Evolutionary conservation across 2,888 invertebrate genomes (phyloP).

Genomic region (Steinernema hermaphroditum): DNA sequence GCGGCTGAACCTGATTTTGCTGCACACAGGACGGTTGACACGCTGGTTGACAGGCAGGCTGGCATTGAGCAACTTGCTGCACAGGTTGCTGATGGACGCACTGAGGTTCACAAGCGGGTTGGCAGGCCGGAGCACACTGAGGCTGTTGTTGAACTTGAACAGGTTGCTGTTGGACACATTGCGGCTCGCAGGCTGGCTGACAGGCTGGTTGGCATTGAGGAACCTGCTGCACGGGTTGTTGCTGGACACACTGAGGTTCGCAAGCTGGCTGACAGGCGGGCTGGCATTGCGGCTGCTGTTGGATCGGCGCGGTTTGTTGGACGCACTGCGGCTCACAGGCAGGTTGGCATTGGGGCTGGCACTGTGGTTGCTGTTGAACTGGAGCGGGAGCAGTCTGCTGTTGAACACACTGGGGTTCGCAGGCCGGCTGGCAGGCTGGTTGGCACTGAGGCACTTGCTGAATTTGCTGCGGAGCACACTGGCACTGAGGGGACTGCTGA

Average conservation of each 20-base stretch:
- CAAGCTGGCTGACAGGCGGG: too few species aligned
- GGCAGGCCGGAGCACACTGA: neutral
- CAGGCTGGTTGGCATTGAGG: conserved; percentile 17
- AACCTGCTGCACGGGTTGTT: too few species aligned
- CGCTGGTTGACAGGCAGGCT: neutral
- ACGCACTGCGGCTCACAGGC: conserved; percentile 1
- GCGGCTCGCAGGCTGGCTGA: conserved; percentile 25
- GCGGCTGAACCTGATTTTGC: neutral
- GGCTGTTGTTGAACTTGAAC: neutral
- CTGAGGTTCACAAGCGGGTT: conserved; percentile 4
- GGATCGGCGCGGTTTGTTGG: too few species aligned
- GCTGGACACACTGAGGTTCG: too few species aligned
- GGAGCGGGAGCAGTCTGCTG: neutral
- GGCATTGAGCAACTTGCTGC: neutral
- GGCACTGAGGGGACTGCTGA: conserved; percentile 17
- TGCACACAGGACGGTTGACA: neutral
- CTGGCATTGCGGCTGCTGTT: too few species aligned
- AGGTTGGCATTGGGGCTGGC: neutral
- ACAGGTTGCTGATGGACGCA: neutral
- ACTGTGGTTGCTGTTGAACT: neutral
- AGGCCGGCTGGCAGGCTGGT: conserved; percentile 13
- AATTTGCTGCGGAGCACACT: neutral
- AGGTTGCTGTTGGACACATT: neutral
- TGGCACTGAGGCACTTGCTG: conserved; percentile 7
- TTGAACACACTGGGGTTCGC: conserved; percentile 9